Conservation (phyloP, 2,113 vertebrate genomes). For the Oreochromis aureus region DNA sequence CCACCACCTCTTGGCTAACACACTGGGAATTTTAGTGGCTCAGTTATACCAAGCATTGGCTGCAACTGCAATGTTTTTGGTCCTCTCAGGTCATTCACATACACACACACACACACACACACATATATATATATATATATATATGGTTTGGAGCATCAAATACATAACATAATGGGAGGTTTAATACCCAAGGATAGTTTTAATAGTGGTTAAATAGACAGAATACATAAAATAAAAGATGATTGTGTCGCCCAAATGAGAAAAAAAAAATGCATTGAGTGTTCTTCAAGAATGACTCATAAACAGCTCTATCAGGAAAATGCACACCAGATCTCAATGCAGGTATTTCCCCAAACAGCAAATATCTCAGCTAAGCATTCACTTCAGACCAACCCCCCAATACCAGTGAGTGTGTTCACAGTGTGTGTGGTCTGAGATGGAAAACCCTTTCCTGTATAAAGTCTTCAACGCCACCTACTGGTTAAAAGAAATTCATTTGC, state of each 20-base stretch:
- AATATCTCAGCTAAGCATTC: slow-evolving; percentile 43
- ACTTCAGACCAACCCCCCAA: slow-evolving; percentile 22
- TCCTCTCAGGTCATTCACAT: background rate
- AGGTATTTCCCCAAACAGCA: slow-evolving; percentile 38
- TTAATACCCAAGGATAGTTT: background rate
- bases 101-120: background rate
- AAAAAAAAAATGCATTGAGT: background rate
- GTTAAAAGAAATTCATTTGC: background rate
- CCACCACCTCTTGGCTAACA: slow-evolving; percentile 27
- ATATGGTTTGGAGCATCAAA: background rate
- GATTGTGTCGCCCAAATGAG: background rate
- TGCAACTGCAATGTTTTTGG: background rate
- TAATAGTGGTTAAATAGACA: background rate
- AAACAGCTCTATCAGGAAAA: background rate
- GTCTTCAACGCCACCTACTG: slow-evolving; percentile 49
- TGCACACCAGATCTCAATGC: background rate
- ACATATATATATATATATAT: too few species aligned
- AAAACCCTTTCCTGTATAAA: background rate
- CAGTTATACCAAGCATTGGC: background rate
- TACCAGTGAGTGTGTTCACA: background rate
- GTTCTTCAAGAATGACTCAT: background rate
- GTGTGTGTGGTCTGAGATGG: slow-evolving; percentile 48
- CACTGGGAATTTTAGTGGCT: slow-evolving; percentile 46
- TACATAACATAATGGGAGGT: background rate
- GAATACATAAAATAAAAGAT: background rate